These are phyloP conservation scores for Melitaea athalia DNA, from an alignment of 2,888 invertebrate genomes.

Conservation along the genomic window DNA sequence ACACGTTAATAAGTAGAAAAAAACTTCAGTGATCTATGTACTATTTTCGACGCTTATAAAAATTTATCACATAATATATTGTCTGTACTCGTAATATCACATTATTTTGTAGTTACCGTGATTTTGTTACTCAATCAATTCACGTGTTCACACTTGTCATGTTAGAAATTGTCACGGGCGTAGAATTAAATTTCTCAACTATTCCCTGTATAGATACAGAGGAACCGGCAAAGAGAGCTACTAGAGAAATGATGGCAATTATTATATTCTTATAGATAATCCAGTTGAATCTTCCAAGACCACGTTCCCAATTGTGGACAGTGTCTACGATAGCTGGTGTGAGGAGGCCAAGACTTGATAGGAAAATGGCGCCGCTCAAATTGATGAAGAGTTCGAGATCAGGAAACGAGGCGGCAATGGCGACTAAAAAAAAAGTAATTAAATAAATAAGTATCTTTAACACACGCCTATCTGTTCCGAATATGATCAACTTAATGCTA, in stretches of 20 bases:
- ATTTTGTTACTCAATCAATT: background rate
- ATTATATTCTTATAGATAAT: constrained; percentile 86
- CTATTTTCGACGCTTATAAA: background rate
- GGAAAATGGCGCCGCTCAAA: constrained; percentile 90
- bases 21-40: background rate
- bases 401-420: constrained; percentile 89
- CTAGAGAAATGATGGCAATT: constrained; percentile 60
- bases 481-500: too few relatives aligned
- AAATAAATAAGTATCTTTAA: too few relatives aligned
- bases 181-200: constrained; percentile 54
- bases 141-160: constrained; percentile 22
- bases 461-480: too few relatives aligned
- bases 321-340: constrained; percentile 89
- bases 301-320: constrained; percentile 84
- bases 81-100: constrained; percentile 3
- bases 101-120: background rate
- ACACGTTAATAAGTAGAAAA: background rate
- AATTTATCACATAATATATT: background rate
- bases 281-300: constrained; percentile 85
- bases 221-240: constrained; percentile 70
- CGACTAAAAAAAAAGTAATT: constrained; percentile 76
- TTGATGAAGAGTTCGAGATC: constrained; percentile 93
- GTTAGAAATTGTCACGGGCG: constrained; percentile 20
- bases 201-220: constrained; percentile 66
- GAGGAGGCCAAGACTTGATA: constrained; percentile 87